phyloP scores from a whole-genome alignment of 2,888 invertebrate genomes.

The Lithophane leautieri region DNA sequence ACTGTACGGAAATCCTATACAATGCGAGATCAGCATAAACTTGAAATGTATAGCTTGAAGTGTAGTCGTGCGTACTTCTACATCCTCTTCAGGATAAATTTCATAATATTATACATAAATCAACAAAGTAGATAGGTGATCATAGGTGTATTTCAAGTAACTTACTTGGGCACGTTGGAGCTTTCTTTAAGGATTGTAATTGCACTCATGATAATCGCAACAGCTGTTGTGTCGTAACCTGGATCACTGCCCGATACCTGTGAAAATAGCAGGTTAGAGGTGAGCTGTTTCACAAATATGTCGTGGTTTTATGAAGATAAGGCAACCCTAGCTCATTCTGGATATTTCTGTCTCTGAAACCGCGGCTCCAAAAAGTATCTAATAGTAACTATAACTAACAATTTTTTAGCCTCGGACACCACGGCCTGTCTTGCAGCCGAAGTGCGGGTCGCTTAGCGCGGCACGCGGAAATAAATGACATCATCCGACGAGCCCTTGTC shows the following conservation, averaged over 20 bases:
- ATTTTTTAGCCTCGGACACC: too few relatives aligned
- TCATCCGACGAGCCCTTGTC: too few relatives aligned
- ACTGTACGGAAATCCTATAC: too few relatives aligned
- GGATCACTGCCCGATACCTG: slow-evolving; percentile 76
- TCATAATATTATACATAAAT: background rate
- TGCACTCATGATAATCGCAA: slow-evolving; percentile 69
- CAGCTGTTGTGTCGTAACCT: slow-evolving; percentile 71
- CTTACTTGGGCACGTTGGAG: slow-evolving; percentile 75
- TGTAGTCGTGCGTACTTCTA: too few relatives aligned
- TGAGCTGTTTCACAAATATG: background rate
- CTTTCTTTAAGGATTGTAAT: slow-evolving; percentile 72
- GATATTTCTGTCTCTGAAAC: background rate
- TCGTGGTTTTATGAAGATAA: background rate
- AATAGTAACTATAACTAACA: background rate
- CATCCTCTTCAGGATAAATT: too few relatives aligned
- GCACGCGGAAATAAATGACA: too few relatives aligned
- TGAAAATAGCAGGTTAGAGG: background rate
- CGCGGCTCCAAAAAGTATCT: background rate
- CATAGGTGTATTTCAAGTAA: slow-evolving; percentile 1
- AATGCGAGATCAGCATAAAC: too few relatives aligned
- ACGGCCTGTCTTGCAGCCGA: too few relatives aligned
- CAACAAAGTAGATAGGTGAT: too few relatives aligned
- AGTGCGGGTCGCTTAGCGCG: too few relatives aligned
- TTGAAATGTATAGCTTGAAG: too few relatives aligned
- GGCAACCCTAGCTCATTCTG: background rate